Conservation (phyloP, 2,797 vertebrate genomes). For the Chiloscyllium punctatum region DNA sequence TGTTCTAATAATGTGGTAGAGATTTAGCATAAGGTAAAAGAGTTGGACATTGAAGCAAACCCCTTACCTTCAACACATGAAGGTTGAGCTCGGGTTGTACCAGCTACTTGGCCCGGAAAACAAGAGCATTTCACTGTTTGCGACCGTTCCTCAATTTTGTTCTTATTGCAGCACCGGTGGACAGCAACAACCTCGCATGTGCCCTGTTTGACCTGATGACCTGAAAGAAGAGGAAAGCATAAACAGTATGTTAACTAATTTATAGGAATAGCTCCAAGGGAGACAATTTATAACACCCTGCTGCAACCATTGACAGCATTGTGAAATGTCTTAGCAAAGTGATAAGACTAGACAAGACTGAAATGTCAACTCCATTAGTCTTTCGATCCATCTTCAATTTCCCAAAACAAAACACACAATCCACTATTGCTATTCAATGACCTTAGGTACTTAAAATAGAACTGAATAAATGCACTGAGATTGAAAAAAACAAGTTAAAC, state of each 20-base stretch:
- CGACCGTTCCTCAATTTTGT: slow-evolving; percentile 87
- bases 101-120: slow-evolving; percentile 88
- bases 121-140: slow-evolving; percentile 95
- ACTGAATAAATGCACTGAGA: background rate
- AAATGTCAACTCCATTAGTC: slow-evolving; percentile 12
- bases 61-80: slow-evolving; percentile 91
- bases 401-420: background rate
- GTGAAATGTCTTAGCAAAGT: background rate
- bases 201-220: slow-evolving; percentile 76
- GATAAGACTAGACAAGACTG: background rate
- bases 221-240: slow-evolving; percentile 48
- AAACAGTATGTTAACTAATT: background rate
- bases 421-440: background rate
- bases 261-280: background rate
- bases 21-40: background rate
- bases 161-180: slow-evolving; percentile 93
- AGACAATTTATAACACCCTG: background rate
- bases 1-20: background rate
- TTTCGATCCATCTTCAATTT: background rate
- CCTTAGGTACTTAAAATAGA: background rate
- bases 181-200: slow-evolving; percentile 88
- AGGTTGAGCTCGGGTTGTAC: slow-evolving; percentile 79
- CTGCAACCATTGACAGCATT: background rate
- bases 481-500: background rate
- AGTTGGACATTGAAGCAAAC: background rate